phyloP scores from a whole-genome alignment of 1,140 invertebrate species.

The Orchestia grillus region DNA sequence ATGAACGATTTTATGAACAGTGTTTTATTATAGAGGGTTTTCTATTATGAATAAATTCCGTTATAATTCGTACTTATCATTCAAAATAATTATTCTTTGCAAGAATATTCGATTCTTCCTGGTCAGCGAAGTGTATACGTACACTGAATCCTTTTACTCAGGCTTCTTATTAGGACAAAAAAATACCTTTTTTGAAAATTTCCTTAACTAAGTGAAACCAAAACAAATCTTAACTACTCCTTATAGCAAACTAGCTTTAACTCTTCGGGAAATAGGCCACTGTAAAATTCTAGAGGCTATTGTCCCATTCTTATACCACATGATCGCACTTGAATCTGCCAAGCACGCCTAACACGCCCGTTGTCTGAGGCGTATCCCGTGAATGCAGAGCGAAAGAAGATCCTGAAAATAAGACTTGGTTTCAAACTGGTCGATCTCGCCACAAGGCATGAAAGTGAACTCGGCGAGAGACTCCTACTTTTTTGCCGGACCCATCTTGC shows the following conservation, averaged over 20 bases:
- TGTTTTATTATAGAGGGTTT: too few species aligned
- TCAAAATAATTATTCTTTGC: background rate
- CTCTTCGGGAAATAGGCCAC: background rate
- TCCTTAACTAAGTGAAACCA: too few species aligned
- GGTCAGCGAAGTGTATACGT: background rate
- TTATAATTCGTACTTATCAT: too few species aligned
- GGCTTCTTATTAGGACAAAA: too few species aligned
- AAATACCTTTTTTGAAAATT: too few species aligned
- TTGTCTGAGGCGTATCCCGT: background rate
- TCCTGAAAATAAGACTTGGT: background rate
- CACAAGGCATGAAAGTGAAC: slow-evolving; percentile 45
- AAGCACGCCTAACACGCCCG: background rate
- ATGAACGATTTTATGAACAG: too few species aligned
- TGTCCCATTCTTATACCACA: background rate
- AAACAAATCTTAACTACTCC: background rate
- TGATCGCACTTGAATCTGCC: background rate
- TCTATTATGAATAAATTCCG: too few species aligned
- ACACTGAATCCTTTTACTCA: background rate
- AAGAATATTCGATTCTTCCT: background rate
- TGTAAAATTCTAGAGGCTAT: background rate
- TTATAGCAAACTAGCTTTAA: background rate
- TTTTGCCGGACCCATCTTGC: slow-evolving; percentile 32
- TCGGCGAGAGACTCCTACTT: slow-evolving; percentile 35
- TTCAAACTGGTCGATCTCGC: slow-evolving; percentile 20
- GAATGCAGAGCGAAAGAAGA: slow-evolving; percentile 1